Percentiles rank a stretch among this genome's conserved stretches.
Evolutionary conservation across 2,888 invertebrate genomes (phyloP).

Genomic region (Andricus curvator): DNA sequence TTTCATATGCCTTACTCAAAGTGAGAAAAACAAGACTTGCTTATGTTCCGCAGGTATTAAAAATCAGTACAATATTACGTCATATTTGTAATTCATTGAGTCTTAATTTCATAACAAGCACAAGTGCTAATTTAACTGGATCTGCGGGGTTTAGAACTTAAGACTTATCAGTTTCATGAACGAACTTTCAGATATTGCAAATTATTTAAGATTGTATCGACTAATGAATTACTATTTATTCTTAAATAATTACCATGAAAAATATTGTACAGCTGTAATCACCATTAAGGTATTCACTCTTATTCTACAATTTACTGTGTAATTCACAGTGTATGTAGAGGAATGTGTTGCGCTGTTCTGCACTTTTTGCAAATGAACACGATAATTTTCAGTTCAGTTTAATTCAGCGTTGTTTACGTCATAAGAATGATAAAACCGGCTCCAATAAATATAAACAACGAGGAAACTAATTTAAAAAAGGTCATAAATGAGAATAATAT

Average conservation of each 20-base stretch:
- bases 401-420: neutral
- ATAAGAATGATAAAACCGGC: neutral
- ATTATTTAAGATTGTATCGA: neutral
- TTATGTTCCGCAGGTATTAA: neutral
- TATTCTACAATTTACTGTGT: neutral
- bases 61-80: slow-evolving; percentile 19
- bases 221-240: too few species aligned
- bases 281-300: neutral
- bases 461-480: neutral
- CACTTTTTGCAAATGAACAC: neutral
- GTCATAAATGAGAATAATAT: neutral
- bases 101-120: neutral
- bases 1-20: neutral
- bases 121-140: neutral
- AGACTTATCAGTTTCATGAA: neutral
- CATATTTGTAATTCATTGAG: slow-evolving; percentile 17
- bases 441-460: neutral
- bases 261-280: too few species aligned
- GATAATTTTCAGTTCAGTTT: neutral
- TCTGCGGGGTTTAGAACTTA: neutral
- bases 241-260: too few species aligned
- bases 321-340: neutral
- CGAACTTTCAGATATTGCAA: neutral
- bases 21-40: slow-evolving; percentile 8
- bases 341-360: neutral